Conservation (phyloP, 2,113 vertebrate species). For the Rhinoptilus africanus region DNA sequence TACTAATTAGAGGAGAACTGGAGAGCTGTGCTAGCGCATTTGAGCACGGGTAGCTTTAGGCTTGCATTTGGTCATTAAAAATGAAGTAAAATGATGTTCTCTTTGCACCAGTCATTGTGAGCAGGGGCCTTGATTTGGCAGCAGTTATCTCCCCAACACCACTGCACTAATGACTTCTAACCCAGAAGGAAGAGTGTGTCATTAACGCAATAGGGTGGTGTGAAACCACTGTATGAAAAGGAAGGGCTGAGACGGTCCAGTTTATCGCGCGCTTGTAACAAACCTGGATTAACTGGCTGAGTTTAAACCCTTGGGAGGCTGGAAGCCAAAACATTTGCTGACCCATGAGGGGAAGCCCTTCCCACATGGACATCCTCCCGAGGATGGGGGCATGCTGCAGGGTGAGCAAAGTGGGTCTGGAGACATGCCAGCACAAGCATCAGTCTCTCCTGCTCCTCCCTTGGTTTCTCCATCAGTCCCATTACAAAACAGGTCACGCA, state of each 20-base stretch:
- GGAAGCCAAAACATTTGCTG: background rate
- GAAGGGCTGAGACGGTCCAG: background rate
- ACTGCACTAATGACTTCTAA: background rate
- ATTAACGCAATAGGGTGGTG: accelerated
- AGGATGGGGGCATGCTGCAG: background rate
- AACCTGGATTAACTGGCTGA: background rate
- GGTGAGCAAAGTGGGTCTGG: background rate
- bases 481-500: background rate
- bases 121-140: background rate
- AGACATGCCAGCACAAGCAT: background rate
- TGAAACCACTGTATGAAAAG: background rate
- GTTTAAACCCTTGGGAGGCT: background rate
- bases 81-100: background rate
- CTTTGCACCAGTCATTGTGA: background rate
- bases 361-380: accelerated
- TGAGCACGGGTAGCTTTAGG: constrained; percentile 19
- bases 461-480: background rate
- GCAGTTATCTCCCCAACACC: background rate
- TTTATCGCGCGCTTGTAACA: background rate
- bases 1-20: constrained; percentile 26
- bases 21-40: background rate
- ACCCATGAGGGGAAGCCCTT: background rate
- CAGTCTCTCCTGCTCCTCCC: background rate
- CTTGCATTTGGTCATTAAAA: constrained; percentile 36
- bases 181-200: background rate